Percentiles rank a stretch among this genome's conserved stretches.
Evolutionary conservation across 1,140 invertebrate species (phyloP).

Genomic region (Brachionus calyciflorus): DNA sequence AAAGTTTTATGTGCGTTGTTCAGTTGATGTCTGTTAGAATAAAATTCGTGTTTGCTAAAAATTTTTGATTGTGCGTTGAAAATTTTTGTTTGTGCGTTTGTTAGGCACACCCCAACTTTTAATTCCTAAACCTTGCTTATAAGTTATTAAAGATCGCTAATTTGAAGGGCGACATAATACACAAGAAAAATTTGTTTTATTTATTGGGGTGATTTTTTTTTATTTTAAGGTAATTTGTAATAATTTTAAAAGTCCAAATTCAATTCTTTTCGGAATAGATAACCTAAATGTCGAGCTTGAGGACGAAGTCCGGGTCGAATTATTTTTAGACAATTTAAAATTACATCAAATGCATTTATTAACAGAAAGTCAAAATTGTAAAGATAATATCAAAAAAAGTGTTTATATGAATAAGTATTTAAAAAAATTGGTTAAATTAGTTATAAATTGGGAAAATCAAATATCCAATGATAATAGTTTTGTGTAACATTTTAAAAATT

Average conservation of each 20-base stretch:
- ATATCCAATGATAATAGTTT: neutral
- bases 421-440: conserved; percentile 17
- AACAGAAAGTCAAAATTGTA: neutral
- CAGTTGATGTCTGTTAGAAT: too few relatives aligned
- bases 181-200: too few relatives aligned
- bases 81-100: too few relatives aligned
- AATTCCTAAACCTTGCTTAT: too few relatives aligned
- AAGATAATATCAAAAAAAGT: neutral
- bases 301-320: conserved; percentile 3
- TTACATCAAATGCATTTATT: neutral
- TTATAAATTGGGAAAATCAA: conserved; percentile 31
- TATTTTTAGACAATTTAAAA: conserved; percentile 16
- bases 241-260: neutral
- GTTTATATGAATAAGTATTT: conserved; percentile 6
- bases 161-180: too few relatives aligned
- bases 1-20: too few relatives aligned
- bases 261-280: neutral
- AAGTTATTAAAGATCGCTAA: too few relatives aligned
- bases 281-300: conserved; percentile 5
- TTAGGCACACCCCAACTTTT: too few relatives aligned
- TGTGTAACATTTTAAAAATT: neutral
- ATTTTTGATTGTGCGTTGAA: too few relatives aligned
- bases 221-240: neutral
- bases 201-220: neutral
- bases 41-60: too few relatives aligned